Conservation (phyloP, 2,888 invertebrate species). For the Cheilosia vernalis region DNA sequence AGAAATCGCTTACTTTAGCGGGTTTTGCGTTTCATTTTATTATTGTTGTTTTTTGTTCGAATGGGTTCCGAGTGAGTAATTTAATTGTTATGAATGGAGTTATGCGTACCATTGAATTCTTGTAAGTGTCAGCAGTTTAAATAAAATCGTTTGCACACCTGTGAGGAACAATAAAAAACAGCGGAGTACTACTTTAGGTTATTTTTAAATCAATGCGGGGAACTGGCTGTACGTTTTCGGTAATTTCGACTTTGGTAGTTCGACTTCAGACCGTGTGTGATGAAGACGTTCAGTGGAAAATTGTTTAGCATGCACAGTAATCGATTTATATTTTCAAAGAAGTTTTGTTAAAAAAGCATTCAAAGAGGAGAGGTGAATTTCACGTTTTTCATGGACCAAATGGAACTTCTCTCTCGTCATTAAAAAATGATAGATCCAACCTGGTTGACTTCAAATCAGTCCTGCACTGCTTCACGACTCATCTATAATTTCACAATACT, state of each 20-base stretch:
- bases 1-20: slow-evolving; percentile 41
- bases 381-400: too few species aligned
- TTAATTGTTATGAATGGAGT: slow-evolving; percentile 1
- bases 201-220: slow-evolving; percentile 2
- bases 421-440: too few species aligned
- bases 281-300: too few species aligned
- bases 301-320: too few species aligned
- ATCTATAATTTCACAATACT: too few species aligned
- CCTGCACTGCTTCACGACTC: too few species aligned
- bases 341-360: too few species aligned
- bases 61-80: slow-evolving; percentile 30
- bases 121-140: slow-evolving; percentile 21
- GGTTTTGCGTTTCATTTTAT: slow-evolving; percentile 26
- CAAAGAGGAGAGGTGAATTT: too few species aligned
- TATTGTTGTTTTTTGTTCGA: neutral
- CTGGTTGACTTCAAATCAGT: too few species aligned
- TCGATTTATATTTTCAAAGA: too few species aligned
- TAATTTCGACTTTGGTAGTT: neutral
- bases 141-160: slow-evolving; percentile 29
- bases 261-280: neutral
- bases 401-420: too few species aligned
- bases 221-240: neutral
- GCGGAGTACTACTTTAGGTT: neutral
- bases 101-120: slow-evolving; percentile 11
- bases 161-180: neutral